Base-by-base conservation (phyloP, 2,797 vertebrate species). In the Galago senegalensis region DNA sequence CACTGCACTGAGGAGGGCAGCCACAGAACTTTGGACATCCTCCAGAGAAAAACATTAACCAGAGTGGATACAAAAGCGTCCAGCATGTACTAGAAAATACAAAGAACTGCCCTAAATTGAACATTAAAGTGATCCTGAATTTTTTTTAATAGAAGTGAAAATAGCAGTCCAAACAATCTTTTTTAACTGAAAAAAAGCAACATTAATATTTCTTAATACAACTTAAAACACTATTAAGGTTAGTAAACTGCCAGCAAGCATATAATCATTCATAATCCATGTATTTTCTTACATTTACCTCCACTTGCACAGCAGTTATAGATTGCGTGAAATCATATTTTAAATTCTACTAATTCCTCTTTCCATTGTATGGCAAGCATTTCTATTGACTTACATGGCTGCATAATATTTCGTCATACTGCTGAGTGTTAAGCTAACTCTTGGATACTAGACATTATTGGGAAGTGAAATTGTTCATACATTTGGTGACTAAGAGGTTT, bases 1-100 rank as follows among this genome's bases (percentile, higher is more conserved):
- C 8, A 21, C 27, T 49, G n/a, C 8, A 75, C 12, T 63, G 82
- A 56, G 34, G 73, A 88, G 37, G 53, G 31, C 29, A 75, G 80
- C 53, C 67, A 7, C 63, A 65, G 46, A 80, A 63, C 10, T 56
- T 56, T 65, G 27, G 72, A 84, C 56, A 34, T 91, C 84, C 75
- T 77, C 87, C 80, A 89, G 46, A 90, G 63, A 83, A 95, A 95
- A 92, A 61, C 37, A 84, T 27, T 49, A 81, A 94, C 82, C 29
- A 61, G 23, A 37, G 53, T 58, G 75, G 88, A 80, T 40, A 49
- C 13, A 75, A 63, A 94, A 67, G 65, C 43, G 93, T 94, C 69
- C 83, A 86, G 43, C 7, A 3, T 79, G 3, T 49, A 37, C 75
- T 65, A 72, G 79, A 83, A 92, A 88, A 79, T 69, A 34, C 21